Evolutionary conservation across 2,888 invertebrate species (phyloP), one percentile per base, ranked within the genome.

Genomic region (Tortricodes alternella): DNA sequence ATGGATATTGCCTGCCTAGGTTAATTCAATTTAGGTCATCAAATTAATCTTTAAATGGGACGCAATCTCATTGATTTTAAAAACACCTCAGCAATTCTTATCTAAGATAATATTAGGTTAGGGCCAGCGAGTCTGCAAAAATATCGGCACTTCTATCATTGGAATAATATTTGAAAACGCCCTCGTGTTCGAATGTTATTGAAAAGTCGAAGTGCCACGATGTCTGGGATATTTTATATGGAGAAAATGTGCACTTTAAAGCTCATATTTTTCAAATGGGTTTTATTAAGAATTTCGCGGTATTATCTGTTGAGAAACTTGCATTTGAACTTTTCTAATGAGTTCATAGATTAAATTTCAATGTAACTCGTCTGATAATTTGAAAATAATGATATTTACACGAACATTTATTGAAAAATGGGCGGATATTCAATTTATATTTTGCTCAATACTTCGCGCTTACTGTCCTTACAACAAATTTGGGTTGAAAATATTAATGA

Each of bases 111-210:
- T 48, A 55, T 55, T 43, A 55, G 21, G 21, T 27, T 32, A 23
- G 48, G 23, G 29, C 19, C n/a, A 16, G 39, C 41, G 16, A 46
- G 48, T 55, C 55, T 49, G 41, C 35, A 43, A 55, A 55, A 55
- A 55, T 55, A 55, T 48, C 55, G 34, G 53, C 23, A 55, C 27
- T 55, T 48, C 41, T 43, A 55, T 27, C 55, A 55, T 49, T 49
- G 41, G 55, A 55, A 55, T 48, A 55, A 55, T 55, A 55, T 55
- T 55, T 55, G 48, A 55, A 43, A 55, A 23, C 35, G 41, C 19
- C 23, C 51, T 29, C 48, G 35, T 46, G 46, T 55, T 49, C 41
- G 35, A 16, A 55, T 49, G 55, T 49, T 55, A 55, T 55, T 55
- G 55, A 55, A 55, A 55, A 55, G 55, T 48, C 48, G 32, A 41